A percentile compares a stretch with the other conserved stretches of the same genome.
Evolutionary conservation across 1,140 invertebrate genomes (phyloP).

Genomic region (Drosophila biarmipes): DNA sequence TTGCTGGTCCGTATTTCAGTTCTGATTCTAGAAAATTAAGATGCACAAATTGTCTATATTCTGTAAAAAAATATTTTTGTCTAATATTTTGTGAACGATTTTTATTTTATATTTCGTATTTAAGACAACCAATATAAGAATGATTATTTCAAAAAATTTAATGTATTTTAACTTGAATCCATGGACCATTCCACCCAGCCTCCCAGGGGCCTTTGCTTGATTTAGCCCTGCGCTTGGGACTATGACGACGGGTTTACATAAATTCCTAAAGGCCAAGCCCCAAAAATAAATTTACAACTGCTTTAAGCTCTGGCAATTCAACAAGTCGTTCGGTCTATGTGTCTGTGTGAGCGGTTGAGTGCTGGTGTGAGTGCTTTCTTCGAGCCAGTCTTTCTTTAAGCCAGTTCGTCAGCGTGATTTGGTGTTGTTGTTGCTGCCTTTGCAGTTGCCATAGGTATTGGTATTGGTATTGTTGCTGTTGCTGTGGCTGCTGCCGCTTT

Average conservation of each 20-base stretch:
- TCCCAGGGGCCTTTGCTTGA: constrained; percentile 9
- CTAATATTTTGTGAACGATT: too few relatives aligned
- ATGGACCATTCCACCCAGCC: constrained; percentile 10
- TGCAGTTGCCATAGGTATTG: constrained; percentile 15
- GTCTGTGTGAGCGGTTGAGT: not conserved
- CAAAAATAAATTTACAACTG: constrained; percentile 49
- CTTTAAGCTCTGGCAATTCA: constrained; percentile 36
- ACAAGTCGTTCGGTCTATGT: constrained; percentile 29
- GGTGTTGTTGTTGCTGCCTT: constrained; percentile 40
- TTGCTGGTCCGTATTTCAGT: too few relatives aligned
- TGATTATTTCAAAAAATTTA: not conserved
- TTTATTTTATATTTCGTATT: too few relatives aligned
- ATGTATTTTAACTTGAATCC: not conserved
- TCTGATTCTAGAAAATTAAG: too few relatives aligned
- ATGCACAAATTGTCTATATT: too few relatives aligned
- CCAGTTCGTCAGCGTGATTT: constrained; percentile 74
- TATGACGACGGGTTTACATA: constrained; percentile 37
- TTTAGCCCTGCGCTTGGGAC: constrained; percentile 14
- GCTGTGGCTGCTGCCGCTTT: constrained; percentile 48
- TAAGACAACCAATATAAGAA: too few relatives aligned
- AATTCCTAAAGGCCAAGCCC: constrained; percentile 61
- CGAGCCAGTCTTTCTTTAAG: constrained; percentile 39
- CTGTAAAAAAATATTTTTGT: too few relatives aligned
- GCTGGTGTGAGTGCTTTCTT: constrained; percentile 27
- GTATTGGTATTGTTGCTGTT: constrained; percentile 28